Percentiles rank a stretch among this genome's conserved stretches.
Evolutionary conservation across 2,888 invertebrate species (phyloP).

Genomic region (Elmis aenea): DNA sequence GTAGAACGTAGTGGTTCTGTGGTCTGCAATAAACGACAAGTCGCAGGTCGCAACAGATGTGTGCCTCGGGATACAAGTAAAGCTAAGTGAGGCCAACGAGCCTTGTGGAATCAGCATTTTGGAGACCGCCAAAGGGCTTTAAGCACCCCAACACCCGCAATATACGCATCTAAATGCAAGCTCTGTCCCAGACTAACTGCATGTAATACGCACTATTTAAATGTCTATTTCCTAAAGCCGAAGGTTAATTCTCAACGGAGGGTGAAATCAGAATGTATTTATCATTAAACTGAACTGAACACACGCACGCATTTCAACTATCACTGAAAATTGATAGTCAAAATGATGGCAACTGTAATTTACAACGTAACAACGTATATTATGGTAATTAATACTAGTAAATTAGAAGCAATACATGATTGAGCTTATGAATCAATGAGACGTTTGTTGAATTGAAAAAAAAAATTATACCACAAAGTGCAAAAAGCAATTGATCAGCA

Average conservation of each 20-base stretch:
- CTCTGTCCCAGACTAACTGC: slow-evolving; percentile 31
- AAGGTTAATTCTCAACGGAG: slow-evolving; percentile 16
- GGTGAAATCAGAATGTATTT: slow-evolving; percentile 9
- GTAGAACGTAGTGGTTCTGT: slow-evolving; percentile 21
- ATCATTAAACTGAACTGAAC: too few species aligned
- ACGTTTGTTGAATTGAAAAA: too few species aligned
- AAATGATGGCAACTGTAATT: too few species aligned
- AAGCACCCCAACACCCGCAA: slow-evolving; percentile 32
- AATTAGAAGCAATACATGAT: too few species aligned
- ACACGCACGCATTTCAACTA: too few species aligned
- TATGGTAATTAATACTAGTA: too few species aligned
- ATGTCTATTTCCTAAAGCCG: slow-evolving; percentile 22
- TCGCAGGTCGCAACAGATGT: slow-evolving; percentile 33
- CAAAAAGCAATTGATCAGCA: too few species aligned
- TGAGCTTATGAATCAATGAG: too few species aligned
- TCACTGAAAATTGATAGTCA: too few species aligned
- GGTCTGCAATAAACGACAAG: slow-evolving; percentile 17
- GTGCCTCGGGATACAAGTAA: slow-evolving; percentile 32
- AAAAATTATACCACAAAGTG: too few species aligned
- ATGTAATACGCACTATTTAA: slow-evolving; percentile 34
- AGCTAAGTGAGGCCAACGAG: slow-evolving; percentile 28
- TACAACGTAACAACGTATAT: too few species aligned
- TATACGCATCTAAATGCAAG: slow-evolving; percentile 39
- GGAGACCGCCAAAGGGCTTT: slow-evolving; percentile 30
- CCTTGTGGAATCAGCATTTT: slow-evolving; percentile 35